Evolutionary conservation across 2,888 invertebrate species (phyloP).

Genomic region (Lasius fuliginosus): DNA sequence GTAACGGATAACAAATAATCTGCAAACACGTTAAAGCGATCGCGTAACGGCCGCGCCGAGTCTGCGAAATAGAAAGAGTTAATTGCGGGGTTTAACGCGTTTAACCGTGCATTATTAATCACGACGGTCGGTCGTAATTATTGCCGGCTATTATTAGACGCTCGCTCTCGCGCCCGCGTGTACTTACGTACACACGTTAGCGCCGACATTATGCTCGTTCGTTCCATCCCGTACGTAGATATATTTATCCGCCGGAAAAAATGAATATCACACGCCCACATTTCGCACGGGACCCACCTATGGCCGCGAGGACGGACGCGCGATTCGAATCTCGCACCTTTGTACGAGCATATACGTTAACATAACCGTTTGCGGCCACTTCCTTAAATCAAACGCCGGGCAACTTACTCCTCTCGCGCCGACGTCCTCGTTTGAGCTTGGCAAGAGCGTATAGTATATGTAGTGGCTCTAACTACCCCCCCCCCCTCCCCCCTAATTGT

Average conservation of each 20-base stretch:
- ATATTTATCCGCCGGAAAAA: constrained; percentile 48
- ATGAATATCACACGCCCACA: constrained; percentile 71
- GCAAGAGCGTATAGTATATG: background rate
- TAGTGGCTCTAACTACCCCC: background rate
- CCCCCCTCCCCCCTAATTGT: background rate
- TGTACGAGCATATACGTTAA: constrained; percentile 70
- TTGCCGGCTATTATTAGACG: constrained; percentile 69
- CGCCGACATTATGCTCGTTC: constrained; percentile 35
- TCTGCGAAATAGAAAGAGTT: constrained; percentile 53
- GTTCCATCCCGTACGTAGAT: constrained; percentile 42
- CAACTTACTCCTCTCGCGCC: constrained; percentile 54
- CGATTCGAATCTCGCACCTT: constrained; percentile 61
- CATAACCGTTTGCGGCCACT: constrained; percentile 72
- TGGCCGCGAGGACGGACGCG: constrained; percentile 54
- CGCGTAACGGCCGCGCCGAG: constrained; percentile 42
- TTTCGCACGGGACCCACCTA: constrained; percentile 74
- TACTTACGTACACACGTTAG: constrained; percentile 17
- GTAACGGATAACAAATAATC: constrained; percentile 57
- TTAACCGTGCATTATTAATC: constrained; percentile 70
- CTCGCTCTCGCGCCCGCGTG: constrained; percentile 37
- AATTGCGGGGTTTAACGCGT: constrained; percentile 65
- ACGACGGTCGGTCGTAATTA: constrained; percentile 67
- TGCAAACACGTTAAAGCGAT: constrained; percentile 34
- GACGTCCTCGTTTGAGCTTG: background rate
- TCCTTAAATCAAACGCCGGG: constrained; percentile 70